Base-by-base conservation (phyloP, 2,113 vertebrate species). In the Microcebus ravelobensis region DNA sequence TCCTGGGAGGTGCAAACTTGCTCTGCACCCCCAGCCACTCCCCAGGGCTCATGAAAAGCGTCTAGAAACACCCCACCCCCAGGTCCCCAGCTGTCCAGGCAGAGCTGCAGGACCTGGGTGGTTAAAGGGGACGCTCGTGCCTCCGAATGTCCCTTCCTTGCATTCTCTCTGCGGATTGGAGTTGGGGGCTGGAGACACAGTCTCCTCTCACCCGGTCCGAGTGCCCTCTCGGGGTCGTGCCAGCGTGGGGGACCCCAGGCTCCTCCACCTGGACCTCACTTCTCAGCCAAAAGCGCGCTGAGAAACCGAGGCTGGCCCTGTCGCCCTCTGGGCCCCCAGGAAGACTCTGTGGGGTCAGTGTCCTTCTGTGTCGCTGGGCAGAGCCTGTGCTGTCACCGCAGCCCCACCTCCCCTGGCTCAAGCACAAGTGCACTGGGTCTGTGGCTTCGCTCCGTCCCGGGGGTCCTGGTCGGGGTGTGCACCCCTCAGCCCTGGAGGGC, bases 1-100 rank as follows among this genome's bases (percentile, higher is more conserved):
- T 18, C 61, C 67, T 0, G 1, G 39, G 39, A 10, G 70, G 4
- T 2, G 11, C 8, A 6, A 5, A 65, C 2, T 4, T 81, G n/a
- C 11, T 6, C 8, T 0, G 0, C 0, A 2, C 29, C 42, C 8
- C 4, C 67, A 7, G 6, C 4, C n/a, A 0, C 10, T 1, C 39
- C 3, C 0, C n/a, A n/a, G n/a, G n/a, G n/a, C n/a, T n/a, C n/a
- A n/a, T n/a, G n/a, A n/a, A n/a, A n/a, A n/a, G n/a, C n/a, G 2
- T 4, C 39, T 31, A 5, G 7, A n/a, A 45, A 42, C 42, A n/a
- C n/a, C 42, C 5, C 42, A 5, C 42, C 42, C 42, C 42, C 42
- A 42, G 42, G 5, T 45, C 7, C 5, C 42, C 45, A 45, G 42
- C 29, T 42, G 6, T 14, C 45, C 45, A 2, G 6, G 27, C 10